Evolutionary conservation across 1,140 invertebrate genomes (phyloP), one percentile per base, ranked within the genome.

Genomic region (Plodia interpunctella): DNA sequence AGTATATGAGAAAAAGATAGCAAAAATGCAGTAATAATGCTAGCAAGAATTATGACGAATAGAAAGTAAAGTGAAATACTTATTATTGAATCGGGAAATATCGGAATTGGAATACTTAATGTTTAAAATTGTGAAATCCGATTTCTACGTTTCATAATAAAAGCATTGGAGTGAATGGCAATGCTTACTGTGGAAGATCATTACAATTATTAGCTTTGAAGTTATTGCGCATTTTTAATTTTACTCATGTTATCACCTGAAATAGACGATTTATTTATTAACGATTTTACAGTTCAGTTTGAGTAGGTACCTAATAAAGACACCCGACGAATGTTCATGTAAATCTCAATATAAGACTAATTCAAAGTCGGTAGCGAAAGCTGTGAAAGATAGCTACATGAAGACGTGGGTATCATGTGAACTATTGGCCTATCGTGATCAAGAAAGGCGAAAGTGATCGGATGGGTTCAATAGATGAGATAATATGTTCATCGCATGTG

Each of bases 41-140:
- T 57, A 60, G 57, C 59, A 59, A 68, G 62, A 66, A 62, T 66
- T 68, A 73, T 72, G 65, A 70, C 68, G 68, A 71, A 67, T 76
- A 78, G 78, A 83, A 80, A 83, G 80, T 64, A 57, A 58, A 66
- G 63, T 61, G 64, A 74, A 60, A 54, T 65, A 74, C 68, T 72
- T 70, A 55, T 58, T 60, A 55, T 55, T 18, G 54, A 66, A 64
- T 64, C 64, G 59, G 59, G 57, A 55, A 63, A 60, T 53, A 53
- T 53, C 51, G 19, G n/a, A 53, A 53, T 53, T 15, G 20, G 6
- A 51, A 51, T 51, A 25, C 20, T 38, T 30, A 58, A 58, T 65
- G 30, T 32, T 63, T 55, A 30, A 32, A 61, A 57, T 61, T 64
- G 66, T 59, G 67, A 67, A 72, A 68, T 69, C 9, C 28, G 21